phyloP scores from a whole-genome alignment of 2,113 vertebrate species.

The Aphelocoma coerulescens region DNA sequence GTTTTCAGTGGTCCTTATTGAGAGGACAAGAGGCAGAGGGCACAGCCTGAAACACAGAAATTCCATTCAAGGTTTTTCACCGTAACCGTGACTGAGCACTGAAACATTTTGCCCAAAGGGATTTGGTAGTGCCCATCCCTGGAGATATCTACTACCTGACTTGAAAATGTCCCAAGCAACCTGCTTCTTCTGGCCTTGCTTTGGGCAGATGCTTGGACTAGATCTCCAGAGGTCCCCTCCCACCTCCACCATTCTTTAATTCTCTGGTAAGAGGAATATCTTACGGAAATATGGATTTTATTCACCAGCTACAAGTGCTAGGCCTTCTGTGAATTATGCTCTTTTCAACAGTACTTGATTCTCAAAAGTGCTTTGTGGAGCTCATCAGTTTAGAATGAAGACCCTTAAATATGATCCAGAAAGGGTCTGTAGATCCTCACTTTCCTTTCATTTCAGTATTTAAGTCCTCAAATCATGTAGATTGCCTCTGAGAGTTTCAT shows the following conservation, averaged over 20 bases:
- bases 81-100: not conserved
- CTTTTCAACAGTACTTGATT: not conserved
- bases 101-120: not conserved
- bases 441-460: not conserved
- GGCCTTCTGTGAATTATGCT: not conserved
- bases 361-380: not conserved
- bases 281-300: not conserved
- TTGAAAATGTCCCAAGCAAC: fast-evolving
- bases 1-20: not conserved
- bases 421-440: not conserved
- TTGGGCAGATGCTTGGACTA: not conserved
- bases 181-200: not conserved
- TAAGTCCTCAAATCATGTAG: not conserved
- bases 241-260: not conserved
- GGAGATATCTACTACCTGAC: not conserved
- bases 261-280: not conserved
- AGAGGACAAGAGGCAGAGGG: not conserved
- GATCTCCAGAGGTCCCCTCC: not conserved
- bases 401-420: not conserved
- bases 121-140: not conserved
- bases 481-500: not conserved
- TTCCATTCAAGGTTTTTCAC: not conserved
- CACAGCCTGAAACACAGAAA: not conserved
- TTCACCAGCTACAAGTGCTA: not conserved
- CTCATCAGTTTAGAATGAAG: not conserved